Percentiles rank a stretch among this genome's conserved stretches.
These are phyloP conservation scores for Xenopus laevis DNA, from an alignment of 2,113 vertebrate species.

Conservation along the genomic window DNA sequence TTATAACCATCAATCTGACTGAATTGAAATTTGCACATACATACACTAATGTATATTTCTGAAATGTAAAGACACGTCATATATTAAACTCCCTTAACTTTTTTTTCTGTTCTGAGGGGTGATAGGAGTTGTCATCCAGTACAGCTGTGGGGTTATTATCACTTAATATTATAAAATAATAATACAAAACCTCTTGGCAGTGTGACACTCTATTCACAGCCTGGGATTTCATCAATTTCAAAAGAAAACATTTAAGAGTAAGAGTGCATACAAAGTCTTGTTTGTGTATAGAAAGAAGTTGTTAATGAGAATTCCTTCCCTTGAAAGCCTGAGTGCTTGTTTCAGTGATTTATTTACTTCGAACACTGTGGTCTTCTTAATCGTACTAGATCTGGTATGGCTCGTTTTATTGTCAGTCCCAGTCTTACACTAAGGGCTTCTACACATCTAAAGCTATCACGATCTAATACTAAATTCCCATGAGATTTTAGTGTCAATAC, in stretches of 20 bases:
- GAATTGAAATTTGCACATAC: too few species aligned
- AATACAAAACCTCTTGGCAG: too few species aligned
- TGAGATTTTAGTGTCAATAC: too few species aligned
- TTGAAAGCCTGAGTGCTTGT: slow-evolving; percentile 14
- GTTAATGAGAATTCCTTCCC: slow-evolving; percentile 46
- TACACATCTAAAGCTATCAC: slow-evolving; percentile 15
- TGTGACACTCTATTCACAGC: slow-evolving; percentile 17
- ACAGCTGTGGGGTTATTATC: too few species aligned
- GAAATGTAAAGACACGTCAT: too few species aligned
- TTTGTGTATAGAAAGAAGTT: slow-evolving; percentile 42
- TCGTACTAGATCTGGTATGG: slow-evolving; percentile 35
- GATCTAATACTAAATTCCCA: neutral
- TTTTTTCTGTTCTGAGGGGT: too few species aligned
- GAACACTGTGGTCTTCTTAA: slow-evolving; percentile 40
- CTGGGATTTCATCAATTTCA: slow-evolving; percentile 42
- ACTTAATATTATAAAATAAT: too few species aligned
- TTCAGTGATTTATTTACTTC: slow-evolving; percentile 43
- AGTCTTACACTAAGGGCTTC: neutral
- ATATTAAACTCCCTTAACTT: too few species aligned
- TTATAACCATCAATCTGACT: too few species aligned
- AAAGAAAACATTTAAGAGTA: slow-evolving; percentile 46
- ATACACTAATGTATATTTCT: too few species aligned
- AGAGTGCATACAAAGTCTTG: slow-evolving; percentile 36
- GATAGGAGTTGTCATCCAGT: too few species aligned
- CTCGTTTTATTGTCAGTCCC: slow-evolving; percentile 16